Evolutionary conservation across 2,888 invertebrate species (phyloP), one percentile per base, ranked within the genome.

Genomic region (Portevinia maculata): DNA sequence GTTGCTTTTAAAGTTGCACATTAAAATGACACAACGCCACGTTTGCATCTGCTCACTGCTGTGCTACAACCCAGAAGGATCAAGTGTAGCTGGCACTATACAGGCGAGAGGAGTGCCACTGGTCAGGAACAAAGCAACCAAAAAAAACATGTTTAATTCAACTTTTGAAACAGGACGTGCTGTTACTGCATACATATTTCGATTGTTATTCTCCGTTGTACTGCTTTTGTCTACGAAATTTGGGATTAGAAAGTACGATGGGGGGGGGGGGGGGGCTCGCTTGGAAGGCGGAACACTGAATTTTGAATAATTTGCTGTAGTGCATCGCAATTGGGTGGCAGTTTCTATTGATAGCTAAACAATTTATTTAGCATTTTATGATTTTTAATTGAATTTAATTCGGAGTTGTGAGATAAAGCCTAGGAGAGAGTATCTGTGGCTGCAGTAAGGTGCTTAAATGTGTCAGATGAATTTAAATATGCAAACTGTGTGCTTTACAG

Each of bases 1-100:
- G 83, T 83, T 41, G 71, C 44, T n/a, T 60, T 59, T 73, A 79
- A 78, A 83, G 83, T 83, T 78, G 78, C 78, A 78, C 83, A 73
- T 83, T 83, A 78, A 83, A 78, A 83, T 78, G 83, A 78, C 83
- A 83, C 81, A 78, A 83, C 48, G 78, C 83, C 64, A 73, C 83
- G 78, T 83, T 83, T 83, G 78, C 83, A 83, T 83, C 62, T 73
- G 79, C 76, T 70, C 76, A 59, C 81, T 46, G 11, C 3, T 41
- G 8, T 11, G 32, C 21, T 48, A 65, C 15, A 24, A 24, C 5
- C 44, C 34, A 5, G 4, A 24, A 37, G 67, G 59, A 59, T 50
- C 28, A 50, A n/a, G 11, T 15, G 7, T 50, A 64, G 6, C 13
- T 24, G 11, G 21, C 39, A 39, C 24, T n/a, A n/a, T 9, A 3